Evolutionary conservation across 2,797 vertebrate genomes (phyloP).

Genomic region (Myripristis murdjan): DNA sequence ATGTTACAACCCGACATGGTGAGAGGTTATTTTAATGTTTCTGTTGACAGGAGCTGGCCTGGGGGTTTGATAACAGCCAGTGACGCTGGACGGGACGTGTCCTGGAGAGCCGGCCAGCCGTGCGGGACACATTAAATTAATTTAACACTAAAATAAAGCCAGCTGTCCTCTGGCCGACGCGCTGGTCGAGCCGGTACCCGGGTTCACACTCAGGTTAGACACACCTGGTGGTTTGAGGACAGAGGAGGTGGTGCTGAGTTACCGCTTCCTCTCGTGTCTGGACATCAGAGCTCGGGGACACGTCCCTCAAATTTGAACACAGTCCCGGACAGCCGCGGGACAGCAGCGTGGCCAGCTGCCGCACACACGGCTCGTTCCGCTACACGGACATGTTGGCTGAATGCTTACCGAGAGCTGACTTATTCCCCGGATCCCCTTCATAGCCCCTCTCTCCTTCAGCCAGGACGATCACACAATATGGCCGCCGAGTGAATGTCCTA

Average conservation of each 20-base stretch:
- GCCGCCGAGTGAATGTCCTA: conserved; percentile 81
- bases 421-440: conserved; percentile 87
- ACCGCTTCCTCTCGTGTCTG: conserved; percentile 4
- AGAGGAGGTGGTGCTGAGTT: not conserved
- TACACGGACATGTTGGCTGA: rapidly evolving
- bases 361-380: not conserved
- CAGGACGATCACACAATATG: conserved; percentile 79
- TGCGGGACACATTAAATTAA: too few relatives aligned
- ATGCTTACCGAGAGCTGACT: conserved; percentile 82
- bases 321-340: not conserved
- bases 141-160: too few relatives aligned
- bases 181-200: too few relatives aligned
- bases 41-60: too few relatives aligned
- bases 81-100: too few relatives aligned
- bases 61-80: too few relatives aligned
- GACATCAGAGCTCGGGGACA: not conserved
- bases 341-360: not conserved
- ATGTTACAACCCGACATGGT: too few relatives aligned
- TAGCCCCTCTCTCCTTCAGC: conserved; percentile 79
- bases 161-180: too few relatives aligned
- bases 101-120: too few relatives aligned
- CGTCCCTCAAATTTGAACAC: not conserved
- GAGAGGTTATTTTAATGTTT: too few relatives aligned
- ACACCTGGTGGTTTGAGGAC: not conserved
- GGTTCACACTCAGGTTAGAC: too few relatives aligned